Percentiles rank a stretch among this genome's conserved stretches.
phyloP scores from a whole-genome alignment of 2,797 vertebrate genomes.

The Poecile montanus region DNA sequence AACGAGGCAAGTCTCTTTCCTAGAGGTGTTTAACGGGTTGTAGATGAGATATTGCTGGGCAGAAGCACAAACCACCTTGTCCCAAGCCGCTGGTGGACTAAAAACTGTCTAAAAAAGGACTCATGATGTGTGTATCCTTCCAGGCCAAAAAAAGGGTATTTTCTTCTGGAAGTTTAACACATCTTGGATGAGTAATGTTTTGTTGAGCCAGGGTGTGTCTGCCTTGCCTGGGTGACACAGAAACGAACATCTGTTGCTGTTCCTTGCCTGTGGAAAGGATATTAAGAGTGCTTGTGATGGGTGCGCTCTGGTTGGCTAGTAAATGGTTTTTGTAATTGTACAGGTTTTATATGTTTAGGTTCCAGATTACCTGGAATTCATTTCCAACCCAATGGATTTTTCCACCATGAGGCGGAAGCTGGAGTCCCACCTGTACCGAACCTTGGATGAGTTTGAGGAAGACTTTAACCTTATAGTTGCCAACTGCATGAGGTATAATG shows the following conservation, averaged over 20 bases:
- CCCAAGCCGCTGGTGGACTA: neutral
- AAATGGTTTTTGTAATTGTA: conserved; percentile 86
- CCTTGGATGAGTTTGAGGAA: conserved; percentile 90
- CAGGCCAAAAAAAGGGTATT: neutral
- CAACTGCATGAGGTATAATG: conserved; percentile 99
- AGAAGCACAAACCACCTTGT: neutral
- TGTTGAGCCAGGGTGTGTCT: neutral
- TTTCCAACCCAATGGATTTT: conserved; percentile 98
- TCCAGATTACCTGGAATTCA: conserved; percentile 99
- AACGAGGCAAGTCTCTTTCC: conserved; percentile 84
- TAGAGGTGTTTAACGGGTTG: neutral
- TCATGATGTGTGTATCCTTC: neutral
- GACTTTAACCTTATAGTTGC: conserved; percentile 98
- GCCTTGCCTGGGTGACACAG: neutral
- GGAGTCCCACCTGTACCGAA: conserved; percentile 92
- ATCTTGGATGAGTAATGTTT: neutral
- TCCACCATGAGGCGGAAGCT: conserved; percentile 94
- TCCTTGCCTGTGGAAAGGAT: conserved; percentile 41
- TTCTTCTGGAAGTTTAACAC: conserved; percentile 2
- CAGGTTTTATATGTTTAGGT: conserved; percentile 91
- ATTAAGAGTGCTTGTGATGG: conserved; percentile 67
- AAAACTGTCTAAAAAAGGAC: neutral
- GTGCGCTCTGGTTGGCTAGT: conserved; percentile 78
- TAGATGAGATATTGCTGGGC: neutral
- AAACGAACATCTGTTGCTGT: neutral